These are phyloP conservation scores for Holotrichia oblita DNA, from an alignment of 1,140 invertebrate species.

Conservation along the genomic window DNA sequence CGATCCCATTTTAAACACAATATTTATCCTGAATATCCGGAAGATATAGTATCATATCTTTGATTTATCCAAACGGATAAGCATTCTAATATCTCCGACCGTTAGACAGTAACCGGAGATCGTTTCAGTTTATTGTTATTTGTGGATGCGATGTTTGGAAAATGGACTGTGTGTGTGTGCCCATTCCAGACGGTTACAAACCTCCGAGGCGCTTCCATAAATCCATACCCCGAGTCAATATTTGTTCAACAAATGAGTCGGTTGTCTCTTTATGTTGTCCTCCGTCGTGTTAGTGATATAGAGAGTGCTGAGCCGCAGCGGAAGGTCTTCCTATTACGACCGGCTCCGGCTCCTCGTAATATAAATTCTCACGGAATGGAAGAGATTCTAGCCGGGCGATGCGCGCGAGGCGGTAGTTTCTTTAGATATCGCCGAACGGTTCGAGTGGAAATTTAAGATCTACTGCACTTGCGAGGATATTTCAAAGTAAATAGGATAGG, in stretches of 20 bases:
- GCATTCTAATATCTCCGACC: not conserved
- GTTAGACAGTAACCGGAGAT: not conserved
- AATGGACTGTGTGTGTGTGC: too few relatives aligned
- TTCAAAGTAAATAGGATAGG: slow-evolving; percentile 4
- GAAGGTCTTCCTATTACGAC: not conserved
- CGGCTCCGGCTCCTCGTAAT: not conserved
- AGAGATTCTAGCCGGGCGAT: not conserved
- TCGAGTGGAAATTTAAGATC: slow-evolving; percentile 6
- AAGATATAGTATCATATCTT: not conserved
- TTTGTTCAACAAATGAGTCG: slow-evolving; percentile 12
- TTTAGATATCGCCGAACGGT: not conserved
- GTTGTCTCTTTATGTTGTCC: not conserved
- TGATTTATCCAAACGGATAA: not conserved
- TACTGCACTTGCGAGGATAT: not conserved
- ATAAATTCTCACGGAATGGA: not conserved
- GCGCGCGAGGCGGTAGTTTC: too few relatives aligned
- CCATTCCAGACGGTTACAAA: not conserved
- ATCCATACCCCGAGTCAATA: not conserved
- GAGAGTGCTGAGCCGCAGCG: not conserved
- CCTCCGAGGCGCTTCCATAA: not conserved
- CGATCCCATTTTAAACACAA: not conserved
- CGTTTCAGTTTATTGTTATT: slow-evolving; percentile 8
- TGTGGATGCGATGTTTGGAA: not conserved
- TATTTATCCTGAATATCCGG: not conserved
- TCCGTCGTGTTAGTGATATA: not conserved